Conservation (phyloP, 2,797 vertebrate species). For the Neoniphon sammara region DNA sequence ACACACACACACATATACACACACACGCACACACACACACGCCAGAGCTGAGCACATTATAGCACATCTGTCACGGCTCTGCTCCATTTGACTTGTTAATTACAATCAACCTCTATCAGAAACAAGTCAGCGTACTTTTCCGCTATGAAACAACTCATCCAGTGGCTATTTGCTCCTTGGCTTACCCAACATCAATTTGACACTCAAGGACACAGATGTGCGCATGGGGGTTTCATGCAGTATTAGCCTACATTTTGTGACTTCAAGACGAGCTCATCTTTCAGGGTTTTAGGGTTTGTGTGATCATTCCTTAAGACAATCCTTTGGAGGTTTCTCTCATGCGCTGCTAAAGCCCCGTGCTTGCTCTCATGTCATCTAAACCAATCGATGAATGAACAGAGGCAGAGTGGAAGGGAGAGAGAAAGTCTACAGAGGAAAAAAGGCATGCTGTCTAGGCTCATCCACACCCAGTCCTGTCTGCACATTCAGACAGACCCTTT, state of each 20-base stretch:
- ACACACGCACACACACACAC: conserved; percentile 29
- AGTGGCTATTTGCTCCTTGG: conserved; percentile 57
- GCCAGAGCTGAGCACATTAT: conserved; percentile 68
- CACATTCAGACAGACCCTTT: conserved; percentile 55
- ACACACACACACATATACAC: no score
- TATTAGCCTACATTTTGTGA: conserved; percentile 28
- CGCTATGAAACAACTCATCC: conserved; percentile 63
- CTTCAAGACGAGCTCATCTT: not conserved
- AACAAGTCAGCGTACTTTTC: conserved; percentile 64
- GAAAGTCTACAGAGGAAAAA: conserved; percentile 31
- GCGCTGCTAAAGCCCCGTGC: not conserved
- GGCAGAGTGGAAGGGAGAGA: conserved; percentile 24
- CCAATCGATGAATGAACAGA: conserved; percentile 18
- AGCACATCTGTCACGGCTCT: conserved; percentile 81
- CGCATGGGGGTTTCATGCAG: not conserved
- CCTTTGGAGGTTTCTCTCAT: not conserved
- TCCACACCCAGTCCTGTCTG: conserved; percentile 44
- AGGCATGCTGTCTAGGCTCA: conserved; percentile 31
- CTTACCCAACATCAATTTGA: conserved; percentile 43
- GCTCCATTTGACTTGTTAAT: conserved; percentile 84
- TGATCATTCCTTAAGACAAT: no score
- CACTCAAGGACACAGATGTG: conserved; percentile 57
- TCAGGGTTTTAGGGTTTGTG: not conserved
- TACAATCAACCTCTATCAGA: conserved; percentile 78
- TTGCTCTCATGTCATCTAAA: not conserved